Evolutionary conservation across 2,113 vertebrate genomes (phyloP), one percentile per base, ranked within the genome.

Genomic region (Pantherophis guttatus): DNA sequence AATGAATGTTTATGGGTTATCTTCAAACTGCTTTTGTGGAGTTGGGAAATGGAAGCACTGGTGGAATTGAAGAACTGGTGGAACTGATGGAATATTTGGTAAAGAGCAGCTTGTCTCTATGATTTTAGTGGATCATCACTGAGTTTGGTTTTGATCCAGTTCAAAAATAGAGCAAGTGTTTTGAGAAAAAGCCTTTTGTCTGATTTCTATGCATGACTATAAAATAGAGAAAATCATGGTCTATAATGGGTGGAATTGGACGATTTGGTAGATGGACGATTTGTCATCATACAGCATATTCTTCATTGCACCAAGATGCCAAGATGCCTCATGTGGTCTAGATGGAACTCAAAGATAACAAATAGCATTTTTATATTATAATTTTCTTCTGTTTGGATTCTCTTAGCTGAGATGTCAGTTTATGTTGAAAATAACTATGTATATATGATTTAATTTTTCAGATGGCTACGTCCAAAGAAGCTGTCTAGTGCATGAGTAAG

Each of bases 391-490:
- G 9, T 90, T 12, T 96, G 53, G 0, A 17, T 95, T 90, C 87
- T 24, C 13, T 94, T 92, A 53, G 2, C 93, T 90, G 23, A 87
- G 26, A 89, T 89, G 0, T 26, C 58, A 92, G 9, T 93, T 87
- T 3, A 87, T 33, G 87, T 65, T 91, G 92, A 90, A 95, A 57
- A 95, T 94, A 70, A 91, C 86, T 90, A 57, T 9, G 19, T 86
- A 24, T 94, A 89, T 95, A n/a, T 89, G 48, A 96, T 95, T 96
- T 92, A 57, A 52, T 97, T 96, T 98, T 96, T 91, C 97, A 99
- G 99, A 98, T 97, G 99, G 99, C 92, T 99, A 99, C 5, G 99
- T 99, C 88, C 97, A 95, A 21, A 97, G 96, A 94, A 97, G 97
- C 95, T 92, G 98, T 94, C 96, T 99, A 93, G 96, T 94, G 8